Conservation (phyloP, 2,888 invertebrate genomes). For the Drepana falcataria region DNA sequence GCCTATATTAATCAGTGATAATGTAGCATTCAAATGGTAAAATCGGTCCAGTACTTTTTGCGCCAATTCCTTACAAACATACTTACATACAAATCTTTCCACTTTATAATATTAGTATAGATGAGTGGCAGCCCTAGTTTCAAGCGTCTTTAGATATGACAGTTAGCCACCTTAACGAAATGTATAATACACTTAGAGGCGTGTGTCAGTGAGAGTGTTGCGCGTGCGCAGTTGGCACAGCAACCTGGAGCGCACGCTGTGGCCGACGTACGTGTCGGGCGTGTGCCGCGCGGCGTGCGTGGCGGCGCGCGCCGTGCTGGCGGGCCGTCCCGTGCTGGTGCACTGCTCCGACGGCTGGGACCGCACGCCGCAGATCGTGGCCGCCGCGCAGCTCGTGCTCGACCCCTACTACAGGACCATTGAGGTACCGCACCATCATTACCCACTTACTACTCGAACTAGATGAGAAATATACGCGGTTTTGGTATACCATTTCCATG, state of each 20-base stretch:
- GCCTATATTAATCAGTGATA: too few relatives aligned
- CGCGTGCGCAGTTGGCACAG: constrained; percentile 87
- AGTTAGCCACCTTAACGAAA: too few relatives aligned
- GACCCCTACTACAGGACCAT: constrained; percentile 97
- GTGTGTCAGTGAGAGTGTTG: constrained; percentile 10
- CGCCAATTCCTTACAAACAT: too few relatives aligned
- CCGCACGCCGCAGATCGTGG: constrained; percentile 97
- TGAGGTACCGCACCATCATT: constrained; percentile 76
- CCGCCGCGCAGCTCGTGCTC: constrained; percentile 92
- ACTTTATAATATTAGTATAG: too few relatives aligned
- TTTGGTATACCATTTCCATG: too few relatives aligned
- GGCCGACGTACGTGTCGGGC: constrained; percentile 94
- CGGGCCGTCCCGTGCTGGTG: constrained; percentile 93
- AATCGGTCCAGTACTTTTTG: too few relatives aligned
- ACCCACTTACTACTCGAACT: not conserved
- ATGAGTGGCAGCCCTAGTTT: too few relatives aligned
- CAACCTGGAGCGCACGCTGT: constrained; percentile 91
- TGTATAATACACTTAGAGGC: too few relatives aligned
- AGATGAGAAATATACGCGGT: too few relatives aligned
- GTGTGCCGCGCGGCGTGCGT: constrained; percentile 89
- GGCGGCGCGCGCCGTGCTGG: constrained; percentile 89
- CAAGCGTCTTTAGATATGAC: too few relatives aligned
- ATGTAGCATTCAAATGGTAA: too few relatives aligned
- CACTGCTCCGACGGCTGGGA: constrained; percentile 99
- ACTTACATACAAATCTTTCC: too few relatives aligned